Percentiles rank a stretch among this genome's conserved stretches.
These are phyloP conservation scores for Drosophila ficusphila DNA, from an alignment of 1,140 invertebrate species.

Conservation along the genomic window DNA sequence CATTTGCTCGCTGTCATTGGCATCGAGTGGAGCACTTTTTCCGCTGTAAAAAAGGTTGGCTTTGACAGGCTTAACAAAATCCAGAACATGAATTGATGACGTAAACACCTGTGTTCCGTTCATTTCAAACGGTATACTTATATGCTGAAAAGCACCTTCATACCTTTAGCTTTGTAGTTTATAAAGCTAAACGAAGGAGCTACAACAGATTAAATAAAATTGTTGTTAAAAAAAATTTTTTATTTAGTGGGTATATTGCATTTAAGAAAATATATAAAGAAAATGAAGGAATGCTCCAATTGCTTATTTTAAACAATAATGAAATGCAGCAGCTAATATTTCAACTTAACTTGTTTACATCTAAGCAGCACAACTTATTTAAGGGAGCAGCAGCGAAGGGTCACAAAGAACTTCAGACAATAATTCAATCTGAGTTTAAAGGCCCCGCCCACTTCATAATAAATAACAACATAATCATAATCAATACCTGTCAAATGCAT, in stretches of 20 bases:
- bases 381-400: background rate
- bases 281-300: too few species aligned
- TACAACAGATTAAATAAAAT: too few species aligned
- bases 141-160: background rate
- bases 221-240: too few species aligned
- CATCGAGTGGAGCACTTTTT: slow-evolving; percentile 32
- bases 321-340: too few species aligned
- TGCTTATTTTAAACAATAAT: too few species aligned
- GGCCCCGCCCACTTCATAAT: slow-evolving; percentile 3
- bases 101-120: slow-evolving; percentile 39
- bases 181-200: too few species aligned
- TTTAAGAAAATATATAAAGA: too few species aligned
- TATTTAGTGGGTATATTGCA: too few species aligned
- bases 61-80: slow-evolving; percentile 5
- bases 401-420: background rate
- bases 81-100: slow-evolving; percentile 43
- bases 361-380: too few species aligned
- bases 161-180: background rate
- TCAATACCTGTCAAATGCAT: slow-evolving; percentile 61
- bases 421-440: slow-evolving; percentile 15
- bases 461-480: slow-evolving; percentile 46
- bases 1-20: slow-evolving; percentile 58
- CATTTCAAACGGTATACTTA: background rate
- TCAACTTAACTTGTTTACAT: too few species aligned
- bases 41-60: background rate